Evolutionary conservation across 2,888 invertebrate species (phyloP).

Genomic region (Hyles lineata): DNA sequence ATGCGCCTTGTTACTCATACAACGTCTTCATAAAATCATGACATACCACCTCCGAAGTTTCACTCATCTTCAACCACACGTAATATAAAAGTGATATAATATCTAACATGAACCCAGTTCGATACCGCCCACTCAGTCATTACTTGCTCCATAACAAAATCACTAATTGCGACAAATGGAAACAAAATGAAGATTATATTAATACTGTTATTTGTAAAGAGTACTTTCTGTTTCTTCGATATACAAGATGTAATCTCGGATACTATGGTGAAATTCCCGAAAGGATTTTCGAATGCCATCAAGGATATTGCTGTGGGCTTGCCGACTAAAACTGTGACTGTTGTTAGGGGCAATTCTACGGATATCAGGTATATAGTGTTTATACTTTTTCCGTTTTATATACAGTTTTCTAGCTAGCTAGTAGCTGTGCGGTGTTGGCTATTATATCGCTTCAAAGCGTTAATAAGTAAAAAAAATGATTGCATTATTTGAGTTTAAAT

Average conservation of each 20-base stretch:
- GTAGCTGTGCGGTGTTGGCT: too few relatives aligned
- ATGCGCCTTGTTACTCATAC: too few relatives aligned
- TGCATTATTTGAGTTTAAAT: too few relatives aligned
- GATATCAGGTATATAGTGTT: constrained; percentile 62
- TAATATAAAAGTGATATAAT: constrained; percentile 25
- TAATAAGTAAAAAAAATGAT: too few relatives aligned
- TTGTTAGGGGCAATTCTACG: constrained; percentile 74
- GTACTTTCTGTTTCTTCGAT: constrained; percentile 58
- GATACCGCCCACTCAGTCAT: neutral
- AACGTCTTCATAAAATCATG: neutral
- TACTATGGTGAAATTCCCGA: constrained; percentile 59
- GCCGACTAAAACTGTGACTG: constrained; percentile 65
- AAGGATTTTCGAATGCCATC: constrained; percentile 68
- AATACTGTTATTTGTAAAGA: constrained; percentile 38
- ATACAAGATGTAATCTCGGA: constrained; percentile 64
- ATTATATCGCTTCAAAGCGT: too few relatives aligned
- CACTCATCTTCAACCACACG: neutral
- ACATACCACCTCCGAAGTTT: constrained; percentile 3
- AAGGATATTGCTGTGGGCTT: constrained; percentile 75
- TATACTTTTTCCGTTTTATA: constrained; percentile 14
- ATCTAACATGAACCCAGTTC: neutral
- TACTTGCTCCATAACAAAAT: neutral
- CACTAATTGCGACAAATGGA: neutral
- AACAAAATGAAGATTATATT: constrained; percentile 42
- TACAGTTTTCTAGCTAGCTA: too few relatives aligned